These are phyloP conservation scores for Illadopsis cleaveri DNA, from an alignment of 2,113 vertebrate species.

Conservation along the genomic window DNA sequence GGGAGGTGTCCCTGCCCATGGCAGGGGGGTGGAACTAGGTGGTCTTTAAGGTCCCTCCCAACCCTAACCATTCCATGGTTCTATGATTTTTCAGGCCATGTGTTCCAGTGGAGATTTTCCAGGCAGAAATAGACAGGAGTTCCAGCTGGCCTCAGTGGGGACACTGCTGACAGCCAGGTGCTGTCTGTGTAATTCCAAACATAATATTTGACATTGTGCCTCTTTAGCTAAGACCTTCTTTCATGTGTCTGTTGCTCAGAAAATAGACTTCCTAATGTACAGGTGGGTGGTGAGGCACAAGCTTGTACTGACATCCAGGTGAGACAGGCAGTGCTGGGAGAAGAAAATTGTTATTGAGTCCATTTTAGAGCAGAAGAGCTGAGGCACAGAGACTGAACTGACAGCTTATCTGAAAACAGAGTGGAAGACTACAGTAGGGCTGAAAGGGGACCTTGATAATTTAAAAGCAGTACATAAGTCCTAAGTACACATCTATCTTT, in stretches of 20 bases:
- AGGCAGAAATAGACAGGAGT: background rate
- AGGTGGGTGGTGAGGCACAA: background rate
- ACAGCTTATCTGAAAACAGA: background rate
- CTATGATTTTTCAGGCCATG: background rate
- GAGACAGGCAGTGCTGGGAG: background rate
- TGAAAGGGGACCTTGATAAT: background rate
- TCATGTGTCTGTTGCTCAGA: background rate
- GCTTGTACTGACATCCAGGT: background rate
- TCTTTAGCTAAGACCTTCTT: background rate
- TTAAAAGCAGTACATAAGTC: background rate
- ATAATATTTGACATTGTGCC: background rate
- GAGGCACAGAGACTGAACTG: background rate
- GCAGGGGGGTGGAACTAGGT: background rate
- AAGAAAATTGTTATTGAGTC: background rate
- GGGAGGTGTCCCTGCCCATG: background rate
- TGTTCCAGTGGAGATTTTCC: background rate
- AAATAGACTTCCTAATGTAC: background rate
- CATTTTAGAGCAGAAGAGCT: background rate
- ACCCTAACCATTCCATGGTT: background rate
- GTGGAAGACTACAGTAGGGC: background rate
- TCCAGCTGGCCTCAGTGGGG: background rate
- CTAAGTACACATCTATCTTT: background rate
- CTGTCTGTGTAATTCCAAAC: background rate
- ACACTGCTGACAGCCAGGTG: fast-evolving
- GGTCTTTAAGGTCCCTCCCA: background rate